A percentile compares a stretch with the other conserved stretches of the same genome.
These are phyloP conservation scores for human (Homo sapiens) DNA, from an alignment of 2,113 vertebrate species.

Conservation along the genomic window GRCh38 chr6:90980001-90980500, in stretches of 20 bases:
- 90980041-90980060: slow-evolving; percentile 53
- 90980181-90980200: background rate
- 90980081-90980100: background rate
- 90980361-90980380: background rate
- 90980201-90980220: background rate
- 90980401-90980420: background rate
- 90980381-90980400: background rate
- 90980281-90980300: background rate
- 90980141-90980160: background rate
- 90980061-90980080: background rate
- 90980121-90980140: background rate
- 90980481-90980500: background rate
- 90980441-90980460: background rate
- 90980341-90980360: background rate
- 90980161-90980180: background rate
- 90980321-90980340: too few relatives aligned
- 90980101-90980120: background rate
- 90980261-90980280: background rate
- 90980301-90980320: background rate
- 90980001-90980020: slow-evolving; percentile 54
- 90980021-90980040: slow-evolving; percentile 57
- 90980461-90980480: background rate
- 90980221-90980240: background rate
- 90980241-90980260: background rate
- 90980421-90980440: background rate